These are phyloP conservation scores for Cyanistes caeruleus DNA, from an alignment of 2,113 vertebrate genomes.

Conservation along the genomic window DNA sequence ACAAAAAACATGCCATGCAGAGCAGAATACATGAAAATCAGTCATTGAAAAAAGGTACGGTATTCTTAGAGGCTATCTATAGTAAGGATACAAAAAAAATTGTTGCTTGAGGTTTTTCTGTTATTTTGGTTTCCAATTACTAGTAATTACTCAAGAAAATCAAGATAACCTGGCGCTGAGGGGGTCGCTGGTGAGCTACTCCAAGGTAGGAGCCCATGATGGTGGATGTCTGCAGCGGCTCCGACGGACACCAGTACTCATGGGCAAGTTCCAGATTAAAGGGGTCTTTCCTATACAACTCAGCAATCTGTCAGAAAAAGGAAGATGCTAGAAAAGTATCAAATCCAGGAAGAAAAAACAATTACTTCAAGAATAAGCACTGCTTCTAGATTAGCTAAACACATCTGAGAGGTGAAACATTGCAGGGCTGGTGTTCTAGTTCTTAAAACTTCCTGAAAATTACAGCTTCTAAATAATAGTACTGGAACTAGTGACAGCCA, in stretches of 20 bases:
- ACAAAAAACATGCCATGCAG: background rate
- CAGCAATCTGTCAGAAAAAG: conserved; percentile 82
- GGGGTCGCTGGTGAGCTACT: conserved; percentile 90
- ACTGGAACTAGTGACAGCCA: background rate
- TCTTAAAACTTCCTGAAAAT: background rate
- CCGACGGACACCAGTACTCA: conserved; percentile 95
- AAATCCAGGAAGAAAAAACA: background rate
- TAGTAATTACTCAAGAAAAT: background rate
- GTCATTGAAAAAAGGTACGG: background rate
- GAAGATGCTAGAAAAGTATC: background rate
- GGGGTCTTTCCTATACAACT: conserved; percentile 89
- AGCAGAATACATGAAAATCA: background rate
- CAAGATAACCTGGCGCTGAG: conserved; percentile 89
- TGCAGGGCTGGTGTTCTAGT: background rate
- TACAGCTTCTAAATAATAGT: background rate
- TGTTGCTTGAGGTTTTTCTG: background rate
- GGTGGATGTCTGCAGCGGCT: conserved; percentile 88
- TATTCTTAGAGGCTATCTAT: background rate
- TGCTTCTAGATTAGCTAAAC: background rate
- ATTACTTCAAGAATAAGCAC: background rate
- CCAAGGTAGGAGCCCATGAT: conserved; percentile 92
- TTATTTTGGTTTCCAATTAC: background rate
- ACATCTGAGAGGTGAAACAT: background rate
- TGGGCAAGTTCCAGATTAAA: conserved; percentile 90
- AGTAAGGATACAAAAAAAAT: background rate